A percentile compares a stretch with the other conserved stretches of the same genome.
These are phyloP conservation scores for Myocastor coypus DNA, from an alignment of 2,113 vertebrate species.

Conservation along the genomic window DNA sequence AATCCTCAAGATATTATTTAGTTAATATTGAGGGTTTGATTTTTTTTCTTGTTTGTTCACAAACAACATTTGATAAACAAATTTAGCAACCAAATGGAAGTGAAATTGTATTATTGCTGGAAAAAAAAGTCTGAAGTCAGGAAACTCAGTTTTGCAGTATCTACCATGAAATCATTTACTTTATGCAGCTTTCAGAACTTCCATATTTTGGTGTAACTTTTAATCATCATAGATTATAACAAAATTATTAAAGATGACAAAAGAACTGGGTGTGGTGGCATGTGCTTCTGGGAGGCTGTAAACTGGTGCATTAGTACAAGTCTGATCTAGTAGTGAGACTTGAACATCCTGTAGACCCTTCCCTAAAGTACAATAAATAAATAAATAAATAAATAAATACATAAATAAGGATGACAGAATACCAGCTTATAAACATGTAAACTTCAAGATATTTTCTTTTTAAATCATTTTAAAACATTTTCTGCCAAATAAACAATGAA, in stretches of 20 bases:
- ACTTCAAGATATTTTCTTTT: neutral
- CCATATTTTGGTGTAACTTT: slow-evolving; percentile 22
- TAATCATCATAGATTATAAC: neutral
- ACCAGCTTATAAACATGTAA: slow-evolving; percentile 5
- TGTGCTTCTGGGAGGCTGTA: too few relatives aligned
- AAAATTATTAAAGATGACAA: slow-evolving; percentile 14
- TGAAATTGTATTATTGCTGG: neutral
- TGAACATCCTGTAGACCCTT: too few relatives aligned
- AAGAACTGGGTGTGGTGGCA: neutral
- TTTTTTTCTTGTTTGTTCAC: slow-evolving; percentile 70
- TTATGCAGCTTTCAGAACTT: neutral
- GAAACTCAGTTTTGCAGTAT: neutral
- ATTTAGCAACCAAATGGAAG: slow-evolving; percentile 48
- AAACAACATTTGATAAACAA: slow-evolving; percentile 58
- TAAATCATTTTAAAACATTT: neutral
- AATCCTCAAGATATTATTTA: slow-evolving; percentile 75
- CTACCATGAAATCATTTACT: neutral
- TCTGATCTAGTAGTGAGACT: too few relatives aligned
- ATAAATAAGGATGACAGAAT: neutral
- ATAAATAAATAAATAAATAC: too few relatives aligned
- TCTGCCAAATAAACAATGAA: neutral
- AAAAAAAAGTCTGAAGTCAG: slow-evolving; percentile 33
- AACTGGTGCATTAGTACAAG: too few relatives aligned
- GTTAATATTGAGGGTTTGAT: slow-evolving; percentile 65
- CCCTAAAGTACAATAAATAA: too few relatives aligned